phyloP scores from a whole-genome alignment of 2,797 vertebrate genomes.

The Pterois miles region DNA sequence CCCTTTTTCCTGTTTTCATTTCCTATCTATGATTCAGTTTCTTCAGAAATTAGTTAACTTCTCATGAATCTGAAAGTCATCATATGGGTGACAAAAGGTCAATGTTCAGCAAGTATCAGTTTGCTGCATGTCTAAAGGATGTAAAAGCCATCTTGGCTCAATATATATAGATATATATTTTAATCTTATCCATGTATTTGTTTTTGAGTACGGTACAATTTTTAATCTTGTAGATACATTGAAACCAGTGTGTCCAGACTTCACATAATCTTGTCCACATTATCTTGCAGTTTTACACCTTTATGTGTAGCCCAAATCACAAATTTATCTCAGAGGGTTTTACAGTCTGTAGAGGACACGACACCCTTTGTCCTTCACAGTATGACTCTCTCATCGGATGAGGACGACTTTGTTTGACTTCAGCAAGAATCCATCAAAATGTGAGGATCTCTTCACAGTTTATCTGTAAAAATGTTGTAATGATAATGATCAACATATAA shows the following conservation, averaged over 20 bases:
- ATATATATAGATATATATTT: too few species aligned
- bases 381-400: too few species aligned
- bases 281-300: background rate
- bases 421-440: background rate
- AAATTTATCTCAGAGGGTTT: too few species aligned
- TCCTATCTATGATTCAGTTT: fast-evolving
- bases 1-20: background rate
- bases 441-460: background rate
- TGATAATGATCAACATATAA: background rate
- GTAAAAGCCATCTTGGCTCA: background rate
- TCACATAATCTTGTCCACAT: background rate
- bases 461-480: constrained; percentile 29
- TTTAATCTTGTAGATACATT: background rate
- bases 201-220: background rate
- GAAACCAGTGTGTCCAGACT: background rate
- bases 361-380: too few species aligned
- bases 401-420: background rate
- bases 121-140: background rate
- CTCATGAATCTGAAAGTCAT: background rate
- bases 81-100: background rate
- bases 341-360: too few species aligned
- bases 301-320: too few species aligned
- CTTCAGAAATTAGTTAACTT: background rate
- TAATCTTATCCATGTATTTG: background rate
- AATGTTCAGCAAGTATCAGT: background rate